Percentiles rank a stretch among this genome's conserved stretches.
Conservation (phyloP, 2,888 invertebrate species). For the Platynereis dumerilii region DNA sequence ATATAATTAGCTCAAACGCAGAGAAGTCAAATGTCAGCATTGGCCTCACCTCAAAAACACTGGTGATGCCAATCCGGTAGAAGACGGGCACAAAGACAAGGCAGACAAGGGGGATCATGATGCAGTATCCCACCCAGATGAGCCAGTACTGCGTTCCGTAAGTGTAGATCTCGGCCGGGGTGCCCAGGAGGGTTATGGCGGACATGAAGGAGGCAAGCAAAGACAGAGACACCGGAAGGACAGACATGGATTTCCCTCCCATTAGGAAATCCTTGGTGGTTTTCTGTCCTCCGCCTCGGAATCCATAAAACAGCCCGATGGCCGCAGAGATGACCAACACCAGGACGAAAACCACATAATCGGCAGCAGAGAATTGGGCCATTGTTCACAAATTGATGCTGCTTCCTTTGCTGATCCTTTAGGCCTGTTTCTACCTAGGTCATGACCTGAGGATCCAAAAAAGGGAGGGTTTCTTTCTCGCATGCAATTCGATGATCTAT, state of each 20-base stretch:
- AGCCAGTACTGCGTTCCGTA: slow-evolving; percentile 38
- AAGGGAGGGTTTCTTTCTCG: no score
- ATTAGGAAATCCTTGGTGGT: slow-evolving; percentile 44
- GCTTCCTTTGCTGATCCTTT: no score
- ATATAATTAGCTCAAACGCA: no score
- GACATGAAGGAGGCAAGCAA: slow-evolving; percentile 62
- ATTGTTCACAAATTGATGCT: not conserved
- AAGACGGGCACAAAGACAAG: slow-evolving; percentile 41
- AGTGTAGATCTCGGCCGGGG: slow-evolving; percentile 57
- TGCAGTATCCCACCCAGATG: slow-evolving; percentile 45
- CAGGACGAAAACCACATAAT: slow-evolving; percentile 54
- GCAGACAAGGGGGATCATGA: slow-evolving; percentile 53
- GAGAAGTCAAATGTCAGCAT: no score
- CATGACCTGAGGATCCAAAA: no score
- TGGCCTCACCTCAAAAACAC: slow-evolving; percentile 43
- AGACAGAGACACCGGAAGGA: slow-evolving; percentile 57
- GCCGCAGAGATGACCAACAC: slow-evolving; percentile 49
- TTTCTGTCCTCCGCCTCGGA: slow-evolving; percentile 42
- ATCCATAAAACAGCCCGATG: slow-evolving; percentile 53
- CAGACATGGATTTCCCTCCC: slow-evolving; percentile 57
- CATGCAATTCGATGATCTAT: no score
- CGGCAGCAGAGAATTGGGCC: slow-evolving; percentile 42
- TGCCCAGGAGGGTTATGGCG: slow-evolving; percentile 59
- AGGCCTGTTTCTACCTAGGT: no score
- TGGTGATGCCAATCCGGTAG: slow-evolving; percentile 40